phyloP scores from a whole-genome alignment of 2,113 vertebrate species.

The Vulpes vulpes region DNA sequence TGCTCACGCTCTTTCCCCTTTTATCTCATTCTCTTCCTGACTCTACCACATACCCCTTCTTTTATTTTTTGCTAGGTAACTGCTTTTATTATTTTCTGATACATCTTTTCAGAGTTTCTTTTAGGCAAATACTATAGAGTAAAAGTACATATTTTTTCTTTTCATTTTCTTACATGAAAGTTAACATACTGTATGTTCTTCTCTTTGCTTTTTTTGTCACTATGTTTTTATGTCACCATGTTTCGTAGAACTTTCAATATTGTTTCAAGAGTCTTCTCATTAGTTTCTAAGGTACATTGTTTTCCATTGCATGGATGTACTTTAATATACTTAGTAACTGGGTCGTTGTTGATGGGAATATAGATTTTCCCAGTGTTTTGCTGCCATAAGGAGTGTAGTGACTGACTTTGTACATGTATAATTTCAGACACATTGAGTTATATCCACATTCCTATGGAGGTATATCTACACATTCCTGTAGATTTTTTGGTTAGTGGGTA shows the following conservation, averaged over 20 bases:
- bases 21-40: neutral
- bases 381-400: neutral
- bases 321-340: neutral
- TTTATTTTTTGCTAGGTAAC: neutral
- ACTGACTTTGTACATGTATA: neutral
- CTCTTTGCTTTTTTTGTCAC: neutral
- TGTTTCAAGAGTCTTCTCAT: neutral
- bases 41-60: neutral
- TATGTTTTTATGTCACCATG: neutral
- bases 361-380: neutral
- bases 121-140: neutral
- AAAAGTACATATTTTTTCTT: conserved; percentile 3
- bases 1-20: neutral
- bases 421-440: neutral
- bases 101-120: conserved; percentile 3
- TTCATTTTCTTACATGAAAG: neutral
- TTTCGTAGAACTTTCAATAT: neutral
- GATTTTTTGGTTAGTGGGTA: conserved; percentile 19
- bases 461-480: neutral
- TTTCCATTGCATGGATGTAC: neutral
- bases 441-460: neutral
- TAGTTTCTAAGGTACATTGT: neutral
- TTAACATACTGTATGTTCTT: neutral
- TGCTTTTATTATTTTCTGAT: conserved; percentile 38
- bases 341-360: neutral